Base-by-base conservation (phyloP, 2,888 invertebrate genomes). In the Plemyria rubiginata region DNA sequence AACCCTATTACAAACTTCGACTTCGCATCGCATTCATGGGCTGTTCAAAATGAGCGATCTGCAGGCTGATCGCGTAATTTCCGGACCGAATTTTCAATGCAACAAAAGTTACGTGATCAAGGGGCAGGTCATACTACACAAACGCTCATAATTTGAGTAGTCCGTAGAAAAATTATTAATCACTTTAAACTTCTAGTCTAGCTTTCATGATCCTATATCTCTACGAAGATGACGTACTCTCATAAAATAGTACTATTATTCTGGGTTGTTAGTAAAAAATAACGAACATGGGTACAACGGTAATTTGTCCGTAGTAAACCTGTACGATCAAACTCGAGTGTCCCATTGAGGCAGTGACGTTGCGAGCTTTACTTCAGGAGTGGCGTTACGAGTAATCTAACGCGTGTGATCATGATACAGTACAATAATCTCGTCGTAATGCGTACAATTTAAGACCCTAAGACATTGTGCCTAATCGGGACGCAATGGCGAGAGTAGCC, bases 341-440 rank as follows among this genome's bases (percentile, higher is more conserved):
- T n/a, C n/a, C 45, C 46, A 52, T 43, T 43, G 52, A 56, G 52
- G 56, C 41, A 55, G 54, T 60, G 60, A 60, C 60, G 50, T 38
- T 51, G 45, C 50, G 45, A 32, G 49, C 32, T 58, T 52, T 54
- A 22, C 22, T 22, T 15, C 3, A 43, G 36, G 50, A 16, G 49
- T 49, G 41, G 60, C 40, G n/a, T n/a, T n/a, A n/a, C n/a, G 16
- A 15, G 54, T 54, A 52, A 32, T 53, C 46, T 46, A 63, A 61
- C 51, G 51, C 58, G 58, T 54, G 32, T 59, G 54, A 63, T 11
- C 60, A 56, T 65, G 64, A 67, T 66, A 63, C 63, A 62, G 52
- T 52, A 9, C 22, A 46, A 38, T 29, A 50, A 7, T 40, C 50
- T 53, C 15, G 43, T 28, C 9, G 45, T 51, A 45, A 46, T 54